Evolutionary conservation across 2,888 invertebrate species (phyloP), one percentile per base, ranked within the genome.

Genomic region (Pseudococcus viburni): DNA sequence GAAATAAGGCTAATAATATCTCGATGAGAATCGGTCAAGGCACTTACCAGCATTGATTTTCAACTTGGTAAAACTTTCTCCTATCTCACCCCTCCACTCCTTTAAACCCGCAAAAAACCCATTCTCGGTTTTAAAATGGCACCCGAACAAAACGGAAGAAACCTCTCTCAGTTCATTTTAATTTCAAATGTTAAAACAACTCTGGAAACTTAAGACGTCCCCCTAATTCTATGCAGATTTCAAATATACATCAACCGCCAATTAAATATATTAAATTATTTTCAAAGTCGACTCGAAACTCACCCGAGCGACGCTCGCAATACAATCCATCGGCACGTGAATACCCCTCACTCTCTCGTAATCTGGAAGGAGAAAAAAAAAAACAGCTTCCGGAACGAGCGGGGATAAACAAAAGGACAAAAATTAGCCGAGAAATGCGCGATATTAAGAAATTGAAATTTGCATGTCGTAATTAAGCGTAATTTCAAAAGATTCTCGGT

Each of bases 371-470:
- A 33, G 26, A 22, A 64, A 64, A 64, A 64, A 22, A 8, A 19
- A 2, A 3, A 0, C 51, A 51, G 17, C 17, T 51, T 51, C 51
- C 51, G 51, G 11, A 15, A 15, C 51, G 51, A 46, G 12, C 9
- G 46, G 51, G 51, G 51, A 15, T 5, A 51, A n/a, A 26, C 12
- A 73, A 73, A 73, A 12, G 5, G 12, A 33, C 26, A 73, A 73
- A 73, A 26, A 73, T 33, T 73, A 26, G 11, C 68, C 68, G 26
- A 73, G 68, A 59, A 59, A 59, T 59, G 26, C 26, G n/a, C 68
- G 68, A 73, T n/a, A 73, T 73, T 73, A 73, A 26, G 68, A 73
- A 73, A 73, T 73, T 73, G 68, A 73, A 73, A 73, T 73, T 73
- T 33, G 68, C 68, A 26, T 73, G 33, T 73, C 68, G 68, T 73